Percentiles rank a stretch among this genome's conserved stretches.
These are phyloP conservation scores for Diloba caeruleocephala DNA, from an alignment of 2,888 invertebrate genomes.

Conservation along the genomic window DNA sequence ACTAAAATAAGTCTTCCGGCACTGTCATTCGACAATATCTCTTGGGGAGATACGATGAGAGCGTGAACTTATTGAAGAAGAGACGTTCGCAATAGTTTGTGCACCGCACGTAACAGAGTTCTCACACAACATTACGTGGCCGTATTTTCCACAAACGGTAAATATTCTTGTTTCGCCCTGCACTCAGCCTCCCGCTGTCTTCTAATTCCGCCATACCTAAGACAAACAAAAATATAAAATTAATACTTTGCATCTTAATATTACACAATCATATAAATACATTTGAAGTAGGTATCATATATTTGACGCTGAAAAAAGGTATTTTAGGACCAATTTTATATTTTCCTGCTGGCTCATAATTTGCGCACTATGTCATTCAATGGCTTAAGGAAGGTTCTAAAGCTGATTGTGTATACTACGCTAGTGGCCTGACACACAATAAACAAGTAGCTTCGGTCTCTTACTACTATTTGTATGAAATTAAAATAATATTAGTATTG, in stretches of 20 bases:
- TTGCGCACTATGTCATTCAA: too few species aligned
- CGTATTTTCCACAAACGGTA: conserved; percentile 45
- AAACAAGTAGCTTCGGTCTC: too few species aligned
- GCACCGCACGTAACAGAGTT: conserved; percentile 53
- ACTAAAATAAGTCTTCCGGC: conserved; percentile 69
- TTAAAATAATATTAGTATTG: too few species aligned
- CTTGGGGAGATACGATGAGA: conserved; percentile 47
- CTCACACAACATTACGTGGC: conserved; percentile 53
- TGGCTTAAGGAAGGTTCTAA: too few species aligned
- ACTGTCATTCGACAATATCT: conserved; percentile 58
- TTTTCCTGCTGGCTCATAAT: too few species aligned
- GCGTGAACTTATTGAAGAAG: conserved; percentile 37
- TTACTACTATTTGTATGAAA: too few species aligned
- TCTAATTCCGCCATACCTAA: conserved; percentile 72
- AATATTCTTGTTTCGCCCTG: conserved; percentile 53
- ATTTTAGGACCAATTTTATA: too few species aligned
- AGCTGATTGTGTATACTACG: too few species aligned
- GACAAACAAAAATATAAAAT: conserved; percentile 64
- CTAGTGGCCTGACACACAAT: too few species aligned
- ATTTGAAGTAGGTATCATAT: too few species aligned
- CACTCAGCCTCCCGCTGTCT: conserved; percentile 68
- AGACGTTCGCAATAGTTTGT: conserved; percentile 35
- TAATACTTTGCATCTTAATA: not conserved
- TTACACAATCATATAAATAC: too few species aligned
- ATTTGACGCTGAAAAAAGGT: too few species aligned